Evolutionary conservation across 2,113 vertebrate species (phyloP).

Genomic region (Sphyrna mokarran): DNA sequence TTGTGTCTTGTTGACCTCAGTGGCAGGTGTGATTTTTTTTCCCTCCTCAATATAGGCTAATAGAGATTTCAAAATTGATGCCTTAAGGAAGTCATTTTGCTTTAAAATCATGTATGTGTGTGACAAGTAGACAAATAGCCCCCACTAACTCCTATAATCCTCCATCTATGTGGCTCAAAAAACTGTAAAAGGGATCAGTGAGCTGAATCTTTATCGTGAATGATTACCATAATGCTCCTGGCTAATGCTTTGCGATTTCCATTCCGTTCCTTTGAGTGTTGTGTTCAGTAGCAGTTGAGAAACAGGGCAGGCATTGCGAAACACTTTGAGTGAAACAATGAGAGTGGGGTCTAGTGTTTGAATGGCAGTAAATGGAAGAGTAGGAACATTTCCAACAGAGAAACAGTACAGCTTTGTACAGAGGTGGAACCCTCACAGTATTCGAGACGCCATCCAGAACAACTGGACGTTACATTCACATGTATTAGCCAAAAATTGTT

Average conservation of each 20-base stretch:
- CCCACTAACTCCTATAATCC: conserved; percentile 20
- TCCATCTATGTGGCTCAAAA: conserved; percentile 2
- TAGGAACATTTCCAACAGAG: not conserved
- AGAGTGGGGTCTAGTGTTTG: conserved; percentile 5
- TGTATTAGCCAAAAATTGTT: not conserved
- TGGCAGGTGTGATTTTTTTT: not conserved
- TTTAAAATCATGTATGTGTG: conserved; percentile 2
- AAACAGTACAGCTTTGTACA: conserved; percentile 29
- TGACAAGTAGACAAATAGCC: conserved; percentile 30
- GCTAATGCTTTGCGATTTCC: conserved; percentile 3
- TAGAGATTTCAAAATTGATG: conserved; percentile 29
- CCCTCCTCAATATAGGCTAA: not conserved
- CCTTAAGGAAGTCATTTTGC: conserved; percentile 10
- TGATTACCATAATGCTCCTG: conserved; percentile 29
- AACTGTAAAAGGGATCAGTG: conserved; percentile 17
- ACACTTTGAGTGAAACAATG: conserved; percentile 27
- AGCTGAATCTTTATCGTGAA: conserved; percentile 12
- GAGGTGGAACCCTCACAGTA: not conserved
- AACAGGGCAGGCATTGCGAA: conserved; percentile 13
- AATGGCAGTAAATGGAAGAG: conserved; percentile 28
- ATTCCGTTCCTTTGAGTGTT: conserved; percentile 13
- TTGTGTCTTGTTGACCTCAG: conserved; percentile 11
- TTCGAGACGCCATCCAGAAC: not conserved
- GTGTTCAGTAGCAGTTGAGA: not conserved
- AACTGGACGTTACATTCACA: not conserved